Evolutionary conservation across 2,113 vertebrate genomes (phyloP).

Genomic region (Carettochelys insculpta): DNA sequence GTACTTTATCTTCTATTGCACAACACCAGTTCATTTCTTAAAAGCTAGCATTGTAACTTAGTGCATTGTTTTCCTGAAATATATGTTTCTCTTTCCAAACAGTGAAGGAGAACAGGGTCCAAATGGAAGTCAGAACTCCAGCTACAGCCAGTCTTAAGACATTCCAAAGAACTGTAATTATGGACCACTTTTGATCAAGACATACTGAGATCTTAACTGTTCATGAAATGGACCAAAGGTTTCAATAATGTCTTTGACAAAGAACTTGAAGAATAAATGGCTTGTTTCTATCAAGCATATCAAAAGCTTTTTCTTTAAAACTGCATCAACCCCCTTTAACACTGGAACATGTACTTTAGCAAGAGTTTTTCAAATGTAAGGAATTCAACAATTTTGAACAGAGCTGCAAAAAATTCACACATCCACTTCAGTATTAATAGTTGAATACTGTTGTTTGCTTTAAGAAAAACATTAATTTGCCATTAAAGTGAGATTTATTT

Average conservation of each 20-base stretch:
- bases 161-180: conserved; percentile 79
- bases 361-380: conserved; percentile 64
- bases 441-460: conserved; percentile 31
- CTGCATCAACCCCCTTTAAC: conserved; percentile 69
- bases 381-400: conserved; percentile 59
- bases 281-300: conserved; percentile 82
- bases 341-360: conserved; percentile 68
- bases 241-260: conserved; percentile 76
- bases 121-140: conserved; percentile 98
- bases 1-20: neutral
- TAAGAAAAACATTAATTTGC: conserved; percentile 21
- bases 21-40: neutral
- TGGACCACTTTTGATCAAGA: conserved; percentile 81
- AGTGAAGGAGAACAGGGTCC: conserved; percentile 98
- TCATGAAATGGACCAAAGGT: conserved; percentile 71
- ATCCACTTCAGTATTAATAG: conserved; percentile 40
- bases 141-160: conserved; percentile 95
- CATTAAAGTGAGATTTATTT: conserved; percentile 34
- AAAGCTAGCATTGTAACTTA: neutral
- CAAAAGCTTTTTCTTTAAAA: conserved; percentile 79
- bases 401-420: conserved; percentile 43
- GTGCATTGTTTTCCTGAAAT: conserved; percentile 20
- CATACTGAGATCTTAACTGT: conserved; percentile 68
- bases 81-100: conserved; percentile 57
- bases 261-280: conserved; percentile 77